phyloP scores from a whole-genome alignment of 2,113 vertebrate species.

The Pangasianodon gigas region DNA sequence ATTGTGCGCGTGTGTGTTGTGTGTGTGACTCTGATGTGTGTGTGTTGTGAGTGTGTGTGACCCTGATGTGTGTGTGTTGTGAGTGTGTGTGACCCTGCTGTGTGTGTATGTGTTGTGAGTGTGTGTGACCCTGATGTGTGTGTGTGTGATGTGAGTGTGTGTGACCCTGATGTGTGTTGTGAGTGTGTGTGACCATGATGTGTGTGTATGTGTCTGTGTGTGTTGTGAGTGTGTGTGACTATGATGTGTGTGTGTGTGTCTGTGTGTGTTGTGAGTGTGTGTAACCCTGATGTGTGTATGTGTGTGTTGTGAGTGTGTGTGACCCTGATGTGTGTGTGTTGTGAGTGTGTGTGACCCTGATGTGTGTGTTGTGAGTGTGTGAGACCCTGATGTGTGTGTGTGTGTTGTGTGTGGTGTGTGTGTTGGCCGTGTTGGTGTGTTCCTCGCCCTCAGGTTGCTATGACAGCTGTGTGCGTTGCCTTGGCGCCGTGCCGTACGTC shows the following conservation, averaged over 20 bases:
- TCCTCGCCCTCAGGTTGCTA: constrained; percentile 88
- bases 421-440: constrained; percentile 76
- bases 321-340: not conserved
- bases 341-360: not conserved
- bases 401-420: constrained; percentile 78
- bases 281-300: not conserved
- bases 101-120: constrained; percentile 75
- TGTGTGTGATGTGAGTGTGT: not conserved
- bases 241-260: not conserved
- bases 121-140: constrained; percentile 3
- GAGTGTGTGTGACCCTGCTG: constrained; percentile 21
- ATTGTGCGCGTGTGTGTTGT: not conserved
- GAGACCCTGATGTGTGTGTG: constrained; percentile 60
- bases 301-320: not conserved
- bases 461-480: constrained; percentile 94
- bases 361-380: constrained; percentile 9
- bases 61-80: not conserved
- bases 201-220: not conserved
- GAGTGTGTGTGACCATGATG: not conserved
- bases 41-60: constrained; percentile 74
- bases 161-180: not conserved
- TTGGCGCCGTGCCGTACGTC: constrained; percentile 92
- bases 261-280: not conserved
- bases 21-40: constrained; percentile 9
- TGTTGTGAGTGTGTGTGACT: not conserved